Conservation (phyloP, 1,140 invertebrate genomes). For the Aphidius ervi region DNA sequence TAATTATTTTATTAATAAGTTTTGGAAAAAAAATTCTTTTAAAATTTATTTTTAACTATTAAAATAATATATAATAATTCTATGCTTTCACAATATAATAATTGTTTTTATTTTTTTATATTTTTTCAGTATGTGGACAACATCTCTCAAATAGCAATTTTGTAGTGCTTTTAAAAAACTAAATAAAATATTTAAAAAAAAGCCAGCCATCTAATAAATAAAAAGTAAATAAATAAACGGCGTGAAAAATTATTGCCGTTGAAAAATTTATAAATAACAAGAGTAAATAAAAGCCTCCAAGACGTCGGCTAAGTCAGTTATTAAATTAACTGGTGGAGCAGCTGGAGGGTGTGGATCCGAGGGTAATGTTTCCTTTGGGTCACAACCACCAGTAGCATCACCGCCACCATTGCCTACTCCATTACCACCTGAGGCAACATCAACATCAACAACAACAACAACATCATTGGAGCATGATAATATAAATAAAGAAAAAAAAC, state of each 20-base stretch:
- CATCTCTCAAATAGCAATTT: too few relatives aligned
- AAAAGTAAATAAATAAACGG: background rate
- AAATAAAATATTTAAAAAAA: too few relatives aligned
- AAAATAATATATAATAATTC: too few relatives aligned
- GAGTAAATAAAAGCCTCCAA: slow-evolving; percentile 42
- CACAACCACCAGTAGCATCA: slow-evolving; percentile 24
- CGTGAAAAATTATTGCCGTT: background rate
- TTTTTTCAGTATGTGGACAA: too few relatives aligned
- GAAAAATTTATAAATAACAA: background rate
- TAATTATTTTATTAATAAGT: too few relatives aligned
- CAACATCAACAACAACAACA: background rate
- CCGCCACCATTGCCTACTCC: slow-evolving; percentile 11
- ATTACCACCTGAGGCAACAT: slow-evolving; percentile 2
- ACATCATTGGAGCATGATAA: background rate
- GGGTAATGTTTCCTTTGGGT: slow-evolving; percentile 40
- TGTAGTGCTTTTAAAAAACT: too few relatives aligned
- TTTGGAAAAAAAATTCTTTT: too few relatives aligned
- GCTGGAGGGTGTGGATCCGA: slow-evolving; percentile 33
- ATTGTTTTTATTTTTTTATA: too few relatives aligned
- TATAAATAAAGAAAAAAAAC: slow-evolving; percentile 1
- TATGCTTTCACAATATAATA: too few relatives aligned
- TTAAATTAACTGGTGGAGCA: slow-evolving; percentile 47
- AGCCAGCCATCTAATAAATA: too few relatives aligned
- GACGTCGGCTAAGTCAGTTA: slow-evolving; percentile 51
- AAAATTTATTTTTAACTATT: too few relatives aligned